Evolutionary conservation across 1,140 invertebrate genomes (phyloP), one percentile per base, ranked within the genome.

Genomic region (Akabosia matsudoensis): DNA sequence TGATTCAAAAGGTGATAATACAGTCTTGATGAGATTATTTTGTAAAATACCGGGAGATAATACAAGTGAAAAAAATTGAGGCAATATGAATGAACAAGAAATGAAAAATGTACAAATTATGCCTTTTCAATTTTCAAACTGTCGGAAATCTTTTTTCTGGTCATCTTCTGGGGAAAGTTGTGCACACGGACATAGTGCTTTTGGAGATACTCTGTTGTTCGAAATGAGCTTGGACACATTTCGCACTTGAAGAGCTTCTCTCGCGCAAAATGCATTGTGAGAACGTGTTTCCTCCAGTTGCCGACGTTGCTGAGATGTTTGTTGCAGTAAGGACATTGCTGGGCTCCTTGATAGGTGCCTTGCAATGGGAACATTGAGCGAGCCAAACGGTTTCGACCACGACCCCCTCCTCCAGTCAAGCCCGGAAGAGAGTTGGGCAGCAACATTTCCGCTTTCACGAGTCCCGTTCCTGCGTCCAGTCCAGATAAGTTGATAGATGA

Each of bases 161-260:
- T 76, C 78, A 81, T 79, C 70, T 78, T 82, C 16, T 79, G 79
- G 45, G 81, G 80, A 31, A 79, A 81, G 51, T 81, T 80, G 74
- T 82, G 82, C 22, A 82, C 82, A 34, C 82, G 75, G 30, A 82
- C 82, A 37, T 82, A 82, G 72, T 82, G 82, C 75, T 82, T 82
- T 67, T 82, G 82, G 22, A 82, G 78, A 70, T 82, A 82, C 74
- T 82, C 82, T n/a, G 82, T 70, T 34, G 82, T 82, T 73, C 82
- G 34, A 56, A 82, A 82, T 26, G 78, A 61, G 73, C 78, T 79
- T 4, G 76, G 71, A 75, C 82, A 82, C 64, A 79, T 76, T 3
- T 70, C 33, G 73, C 82, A 82, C 56, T 82, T 80, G 77, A 76
- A 75, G 1, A 73, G 70, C 74, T 82, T 82, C 45, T 82, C 82